These are phyloP conservation scores for Zygothrica quintamaculata DNA, from an alignment of 2,888 invertebrate genomes.

Conservation along the genomic window DNA sequence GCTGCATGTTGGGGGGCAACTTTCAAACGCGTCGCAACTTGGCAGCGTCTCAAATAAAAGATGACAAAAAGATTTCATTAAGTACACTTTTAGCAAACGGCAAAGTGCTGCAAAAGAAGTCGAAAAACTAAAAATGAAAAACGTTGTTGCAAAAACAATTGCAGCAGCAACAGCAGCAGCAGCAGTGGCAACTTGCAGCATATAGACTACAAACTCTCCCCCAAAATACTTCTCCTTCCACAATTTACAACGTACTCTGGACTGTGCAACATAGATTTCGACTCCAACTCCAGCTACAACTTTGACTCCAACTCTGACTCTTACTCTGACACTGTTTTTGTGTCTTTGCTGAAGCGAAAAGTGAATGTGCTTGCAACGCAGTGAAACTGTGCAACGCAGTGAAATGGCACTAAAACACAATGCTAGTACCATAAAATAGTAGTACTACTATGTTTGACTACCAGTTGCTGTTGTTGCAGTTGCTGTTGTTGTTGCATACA, in stretches of 20 bases:
- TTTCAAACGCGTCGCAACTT: conserved; percentile 48
- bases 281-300: too few relatives aligned
- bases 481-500: too few relatives aligned
- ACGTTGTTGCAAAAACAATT: conserved; percentile 74
- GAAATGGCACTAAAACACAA: conserved; percentile 57
- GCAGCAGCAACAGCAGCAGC: conserved; percentile 44
- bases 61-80: conserved; percentile 84
- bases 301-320: conserved; percentile 1
- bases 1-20: conserved; percentile 33
- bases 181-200: too few relatives aligned
- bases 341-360: conserved; percentile 37
- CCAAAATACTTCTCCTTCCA: conserved; percentile 7
- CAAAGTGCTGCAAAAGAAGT: conserved; percentile 49
- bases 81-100: conserved; percentile 71
- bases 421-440: conserved; percentile 46
- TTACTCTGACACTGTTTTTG: conserved; percentile 17
- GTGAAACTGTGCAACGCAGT: conserved; percentile 42
- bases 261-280: neutral
- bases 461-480: conserved; percentile 26
- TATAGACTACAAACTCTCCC: too few relatives aligned
- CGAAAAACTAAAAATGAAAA: conserved; percentile 54
- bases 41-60: conserved; percentile 69
- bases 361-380: conserved; percentile 51
- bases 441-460: conserved; percentile 34
- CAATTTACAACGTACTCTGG: neutral